phyloP scores from a whole-genome alignment of 2,888 invertebrate species.

The Cantharis nigra region DNA sequence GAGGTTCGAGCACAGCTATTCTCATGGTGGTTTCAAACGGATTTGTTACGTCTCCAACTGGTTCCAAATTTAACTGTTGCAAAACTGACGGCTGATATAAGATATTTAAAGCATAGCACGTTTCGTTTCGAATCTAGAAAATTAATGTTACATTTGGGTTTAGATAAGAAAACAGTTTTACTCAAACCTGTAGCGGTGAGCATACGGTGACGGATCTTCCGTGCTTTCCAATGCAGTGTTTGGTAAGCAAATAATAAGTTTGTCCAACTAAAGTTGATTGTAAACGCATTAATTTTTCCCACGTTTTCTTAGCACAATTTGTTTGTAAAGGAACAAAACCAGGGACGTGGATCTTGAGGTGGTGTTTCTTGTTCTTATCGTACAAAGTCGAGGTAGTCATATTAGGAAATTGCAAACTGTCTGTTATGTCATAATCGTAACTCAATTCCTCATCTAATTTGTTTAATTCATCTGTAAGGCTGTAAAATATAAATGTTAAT shows the following conservation, averaged over 20 bases:
- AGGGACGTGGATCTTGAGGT: slow-evolving; percentile 67
- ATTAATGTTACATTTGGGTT: background rate
- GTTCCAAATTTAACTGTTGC: slow-evolving; percentile 66
- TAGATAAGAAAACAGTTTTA: background rate
- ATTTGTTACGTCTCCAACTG: slow-evolving; percentile 70
- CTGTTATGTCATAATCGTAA: slow-evolving; percentile 50
- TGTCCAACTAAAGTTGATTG: slow-evolving; percentile 60
- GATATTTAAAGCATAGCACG: slow-evolving; percentile 74
- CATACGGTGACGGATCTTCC: slow-evolving; percentile 65
- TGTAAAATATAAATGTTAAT: slow-evolving; percentile 3
- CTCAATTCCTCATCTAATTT: slow-evolving; percentile 35
- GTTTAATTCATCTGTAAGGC: slow-evolving; percentile 38
- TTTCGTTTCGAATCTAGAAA: slow-evolving; percentile 72
- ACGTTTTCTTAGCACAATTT: slow-evolving; percentile 67
- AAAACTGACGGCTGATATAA: slow-evolving; percentile 75
- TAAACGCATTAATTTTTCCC: slow-evolving; percentile 67
- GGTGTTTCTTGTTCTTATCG: slow-evolving; percentile 67
- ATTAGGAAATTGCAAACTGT: slow-evolving; percentile 56
- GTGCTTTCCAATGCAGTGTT: slow-evolving; percentile 64
- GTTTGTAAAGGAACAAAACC: slow-evolving; percentile 68
- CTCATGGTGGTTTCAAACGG: slow-evolving; percentile 77
- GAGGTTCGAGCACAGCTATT: slow-evolving; percentile 73
- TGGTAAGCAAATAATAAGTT: slow-evolving; percentile 71
- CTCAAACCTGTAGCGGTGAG: slow-evolving; percentile 73
- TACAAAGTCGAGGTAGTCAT: slow-evolving; percentile 63